Evolutionary conservation across 2,113 vertebrate species (phyloP).

Genomic region (Anhinga anhinga): DNA sequence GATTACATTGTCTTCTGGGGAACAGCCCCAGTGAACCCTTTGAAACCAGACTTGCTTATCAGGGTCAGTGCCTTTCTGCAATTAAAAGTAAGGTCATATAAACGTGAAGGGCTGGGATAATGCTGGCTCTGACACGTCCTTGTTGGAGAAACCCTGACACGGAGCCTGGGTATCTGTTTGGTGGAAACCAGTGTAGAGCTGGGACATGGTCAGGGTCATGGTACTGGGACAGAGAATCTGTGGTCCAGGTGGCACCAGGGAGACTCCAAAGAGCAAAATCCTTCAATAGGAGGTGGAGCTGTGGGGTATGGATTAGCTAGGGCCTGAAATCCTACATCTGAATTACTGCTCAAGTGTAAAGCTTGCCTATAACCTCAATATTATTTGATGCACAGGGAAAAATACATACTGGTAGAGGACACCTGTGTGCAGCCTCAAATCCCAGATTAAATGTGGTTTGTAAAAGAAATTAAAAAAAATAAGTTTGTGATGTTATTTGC

Average conservation of each 20-base stretch:
- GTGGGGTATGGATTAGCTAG: background rate
- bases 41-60: background rate
- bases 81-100: background rate
- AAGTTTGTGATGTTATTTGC: background rate
- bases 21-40: background rate
- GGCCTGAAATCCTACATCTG: background rate
- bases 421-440: background rate
- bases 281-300: background rate
- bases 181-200: background rate
- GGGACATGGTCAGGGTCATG: background rate
- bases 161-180: background rate
- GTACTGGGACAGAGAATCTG: background rate
- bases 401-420: background rate
- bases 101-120: background rate
- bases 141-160: accelerated
- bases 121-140: background rate
- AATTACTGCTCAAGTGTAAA: background rate
- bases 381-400: background rate
- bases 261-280: background rate
- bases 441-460: background rate
- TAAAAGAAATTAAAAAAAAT: background rate
- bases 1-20: background rate
- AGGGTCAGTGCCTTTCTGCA: background rate
- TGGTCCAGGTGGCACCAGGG: background rate
- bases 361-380: background rate